Percentiles rank a stretch among this genome's conserved stretches.
These are phyloP conservation scores for Aeoliscus strigatus DNA, from an alignment of 2,797 vertebrate species.

Conservation along the genomic window DNA sequence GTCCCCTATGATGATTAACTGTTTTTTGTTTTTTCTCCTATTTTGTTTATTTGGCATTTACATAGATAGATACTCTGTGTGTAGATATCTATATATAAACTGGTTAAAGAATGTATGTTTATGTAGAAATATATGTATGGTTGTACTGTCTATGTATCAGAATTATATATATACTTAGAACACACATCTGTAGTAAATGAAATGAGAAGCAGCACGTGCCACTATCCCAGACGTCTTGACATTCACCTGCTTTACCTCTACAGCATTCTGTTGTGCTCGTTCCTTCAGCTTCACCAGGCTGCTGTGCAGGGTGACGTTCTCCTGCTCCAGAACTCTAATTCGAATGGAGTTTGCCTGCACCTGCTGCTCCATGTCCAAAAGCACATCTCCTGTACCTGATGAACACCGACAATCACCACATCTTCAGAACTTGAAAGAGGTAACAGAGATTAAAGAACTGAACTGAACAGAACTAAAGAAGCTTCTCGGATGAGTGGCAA, in stretches of 20 bases:
- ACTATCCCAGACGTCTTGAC: too few relatives aligned
- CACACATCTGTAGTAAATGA: neutral
- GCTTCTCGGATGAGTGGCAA: too few relatives aligned
- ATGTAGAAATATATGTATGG: neutral
- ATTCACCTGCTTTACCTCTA: constrained; percentile 60
- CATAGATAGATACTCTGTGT: too few relatives aligned
- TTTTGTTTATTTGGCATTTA: too few relatives aligned
- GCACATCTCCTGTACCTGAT: constrained; percentile 80
- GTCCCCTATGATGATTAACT: too few relatives aligned
- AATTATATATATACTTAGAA: neutral
- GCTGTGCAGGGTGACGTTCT: constrained; percentile 73
- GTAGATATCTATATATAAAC: neutral
- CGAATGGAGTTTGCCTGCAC: constrained; percentile 83
- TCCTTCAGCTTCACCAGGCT: constrained; percentile 77
- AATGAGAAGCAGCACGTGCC: too few relatives aligned
- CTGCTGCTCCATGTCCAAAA: constrained; percentile 88
- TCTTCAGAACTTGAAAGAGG: neutral
- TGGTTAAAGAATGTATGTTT: neutral
- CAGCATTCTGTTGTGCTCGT: constrained; percentile 47
- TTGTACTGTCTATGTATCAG: too few relatives aligned
- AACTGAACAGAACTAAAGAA: too few relatives aligned
- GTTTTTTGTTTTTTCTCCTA: too few relatives aligned
- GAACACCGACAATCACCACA: neutral
- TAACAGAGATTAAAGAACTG: too few relatives aligned
- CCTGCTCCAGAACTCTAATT: constrained; percentile 80